A percentile compares a stretch with the other conserved stretches of the same genome.
Evolutionary conservation across 1,140 invertebrate species (phyloP).

Genomic region (Oreohelix idahoensis): DNA sequence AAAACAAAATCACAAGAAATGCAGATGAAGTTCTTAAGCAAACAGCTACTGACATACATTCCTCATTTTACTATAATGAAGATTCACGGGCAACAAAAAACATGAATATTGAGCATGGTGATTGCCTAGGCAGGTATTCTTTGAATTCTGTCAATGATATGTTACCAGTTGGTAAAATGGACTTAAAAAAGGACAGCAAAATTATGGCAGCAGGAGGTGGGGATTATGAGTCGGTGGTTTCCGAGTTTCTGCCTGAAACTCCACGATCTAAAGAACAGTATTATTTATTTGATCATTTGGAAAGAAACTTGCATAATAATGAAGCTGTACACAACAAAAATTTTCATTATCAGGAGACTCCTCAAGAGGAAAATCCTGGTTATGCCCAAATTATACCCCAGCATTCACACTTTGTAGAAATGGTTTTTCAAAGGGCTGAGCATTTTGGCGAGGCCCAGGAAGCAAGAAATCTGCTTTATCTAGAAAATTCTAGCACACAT

Average conservation of each 20-base stretch:
- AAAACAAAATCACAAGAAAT: background rate
- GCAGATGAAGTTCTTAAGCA: background rate
- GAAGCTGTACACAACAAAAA: background rate
- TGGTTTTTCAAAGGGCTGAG: background rate
- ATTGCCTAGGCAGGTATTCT: background rate
- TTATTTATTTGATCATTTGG: background rate
- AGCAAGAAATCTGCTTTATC: background rate
- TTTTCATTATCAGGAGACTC: background rate
- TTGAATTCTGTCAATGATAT: background rate
- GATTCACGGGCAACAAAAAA: background rate
- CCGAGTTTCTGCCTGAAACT: constrained; percentile 2
- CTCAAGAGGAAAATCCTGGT: background rate
- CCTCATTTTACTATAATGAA: background rate
- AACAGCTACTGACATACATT: background rate
- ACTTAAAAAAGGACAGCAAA: background rate
- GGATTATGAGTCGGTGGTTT: background rate
- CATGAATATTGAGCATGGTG: background rate
- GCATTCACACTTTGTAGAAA: background rate
- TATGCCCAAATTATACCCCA: background rate
- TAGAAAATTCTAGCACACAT: background rate
- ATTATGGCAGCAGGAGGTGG: background rate
- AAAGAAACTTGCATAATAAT: background rate
- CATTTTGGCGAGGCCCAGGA: background rate
- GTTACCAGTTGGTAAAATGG: background rate
- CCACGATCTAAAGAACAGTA: background rate